Evolutionary conservation across 2,888 invertebrate species (phyloP), one percentile per base, ranked within the genome.

Genomic region (Hylaea fasciaria): DNA sequence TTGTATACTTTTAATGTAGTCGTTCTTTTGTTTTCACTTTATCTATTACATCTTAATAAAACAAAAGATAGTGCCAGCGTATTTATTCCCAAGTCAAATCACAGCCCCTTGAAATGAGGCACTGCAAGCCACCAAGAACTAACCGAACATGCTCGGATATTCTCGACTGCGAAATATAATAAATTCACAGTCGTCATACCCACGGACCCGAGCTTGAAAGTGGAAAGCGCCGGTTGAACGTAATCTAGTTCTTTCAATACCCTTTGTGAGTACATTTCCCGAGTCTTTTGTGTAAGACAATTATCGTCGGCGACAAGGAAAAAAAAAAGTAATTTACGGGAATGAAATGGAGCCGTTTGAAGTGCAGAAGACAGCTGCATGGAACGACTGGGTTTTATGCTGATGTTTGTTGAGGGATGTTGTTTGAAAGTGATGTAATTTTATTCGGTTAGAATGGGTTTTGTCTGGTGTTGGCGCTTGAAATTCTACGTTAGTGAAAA

Each of bases 201-300:
- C 40, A 22, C 58, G 55, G 50, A 46, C 54, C 47, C 47, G 17
- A 22, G 39, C 48, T 58, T 39, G 48, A 61, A 60, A 61, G 63
- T 63, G 47, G 53, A 68, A 65, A 68, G 68, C 68, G 70, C 57
- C 63, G 59, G 64, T 60, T 78, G 78, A 79, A 81, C 78, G 82
- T 88, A 87, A 89, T 89, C 87, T 87, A 86, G 85, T 87, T 87
- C 86, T 83, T 85, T 83, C 84, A 83, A 83, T 85, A 81, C 79
- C 83, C 82, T 88, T 87, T 87, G 88, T 81, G 80, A 82, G 81
- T 82, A 82, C 80, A 84, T 85, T 81, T 80, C 77, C 74, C 75
- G 80, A 81, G 76, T 83, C 85, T 84, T 86, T 88, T 87, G 83
- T 87, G 83, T 82, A 83, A 86, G 83, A 85, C 86, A 89, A 89